Evolutionary conservation across 2,797 vertebrate species (phyloP).

Genomic region (Phoebastria nigripes): DNA sequence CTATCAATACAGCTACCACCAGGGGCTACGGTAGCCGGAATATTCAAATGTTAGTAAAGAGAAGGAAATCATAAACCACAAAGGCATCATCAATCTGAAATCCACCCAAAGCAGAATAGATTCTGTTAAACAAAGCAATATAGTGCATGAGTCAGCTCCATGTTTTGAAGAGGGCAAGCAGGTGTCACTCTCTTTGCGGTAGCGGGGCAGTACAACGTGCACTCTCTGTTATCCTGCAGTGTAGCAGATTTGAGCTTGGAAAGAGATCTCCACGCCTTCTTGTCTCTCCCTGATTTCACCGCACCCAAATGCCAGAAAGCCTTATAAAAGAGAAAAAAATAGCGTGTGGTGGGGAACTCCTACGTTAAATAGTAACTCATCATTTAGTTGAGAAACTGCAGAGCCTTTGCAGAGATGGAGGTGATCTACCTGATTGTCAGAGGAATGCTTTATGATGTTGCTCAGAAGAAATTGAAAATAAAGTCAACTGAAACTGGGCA

Average conservation of each 20-base stretch:
- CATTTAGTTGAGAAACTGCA: neutral
- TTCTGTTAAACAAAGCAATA: neutral
- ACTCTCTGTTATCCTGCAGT: neutral
- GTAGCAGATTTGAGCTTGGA: neutral
- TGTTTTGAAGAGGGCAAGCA: neutral
- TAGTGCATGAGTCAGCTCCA: neutral
- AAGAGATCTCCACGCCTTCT: neutral
- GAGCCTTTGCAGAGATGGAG: neutral
- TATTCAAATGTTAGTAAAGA: neutral
- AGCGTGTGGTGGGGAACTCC: neutral
- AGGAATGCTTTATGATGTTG: neutral
- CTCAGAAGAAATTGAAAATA: neutral
- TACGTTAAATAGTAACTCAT: neutral
- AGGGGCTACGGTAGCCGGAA: neutral
- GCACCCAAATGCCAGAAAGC: neutral
- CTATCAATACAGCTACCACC: neutral
- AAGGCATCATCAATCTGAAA: neutral
- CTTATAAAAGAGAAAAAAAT: neutral
- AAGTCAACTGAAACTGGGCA: neutral
- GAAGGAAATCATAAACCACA: neutral
- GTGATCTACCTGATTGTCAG: neutral
- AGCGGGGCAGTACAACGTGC: fast-evolving
- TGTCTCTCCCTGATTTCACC: neutral
- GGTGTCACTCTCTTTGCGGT: neutral
- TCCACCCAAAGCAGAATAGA: neutral